Conservation (phyloP, 2,797 vertebrate genomes). For the Poeciliopsis infans region DNA sequence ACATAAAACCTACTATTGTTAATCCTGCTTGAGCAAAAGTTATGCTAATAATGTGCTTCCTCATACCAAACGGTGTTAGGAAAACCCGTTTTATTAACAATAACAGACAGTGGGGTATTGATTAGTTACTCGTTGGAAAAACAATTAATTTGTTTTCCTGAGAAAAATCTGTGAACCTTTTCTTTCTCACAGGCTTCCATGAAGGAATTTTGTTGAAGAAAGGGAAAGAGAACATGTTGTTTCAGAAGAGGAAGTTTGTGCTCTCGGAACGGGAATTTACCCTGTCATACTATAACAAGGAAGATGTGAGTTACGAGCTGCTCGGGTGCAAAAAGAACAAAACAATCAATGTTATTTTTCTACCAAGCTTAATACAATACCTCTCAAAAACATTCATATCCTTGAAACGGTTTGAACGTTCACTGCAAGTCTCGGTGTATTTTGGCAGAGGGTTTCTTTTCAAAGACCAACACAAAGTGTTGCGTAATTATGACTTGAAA, state of each 20-base stretch:
- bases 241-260: conserved; percentile 87
- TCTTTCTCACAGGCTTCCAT: conserved; percentile 77
- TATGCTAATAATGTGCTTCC: conserved; percentile 19
- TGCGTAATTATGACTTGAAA: not conserved
- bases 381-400: not conserved
- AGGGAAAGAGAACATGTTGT: conserved; percentile 85
- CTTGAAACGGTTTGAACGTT: not conserved
- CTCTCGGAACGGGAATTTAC: conserved; percentile 86
- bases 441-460: not conserved
- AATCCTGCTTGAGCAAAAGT: not conserved
- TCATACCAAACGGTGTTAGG: conserved; percentile 25
- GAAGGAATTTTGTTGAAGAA: conserved; percentile 93
- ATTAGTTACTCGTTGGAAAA: not conserved
- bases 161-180: not conserved
- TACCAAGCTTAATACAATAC: not conserved
- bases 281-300: conserved; percentile 89
- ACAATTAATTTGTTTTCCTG: not conserved
- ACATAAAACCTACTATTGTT: not conserved
- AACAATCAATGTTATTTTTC: not conserved
- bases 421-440: not conserved
- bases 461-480: not conserved
- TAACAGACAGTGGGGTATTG: conserved; percentile 24
- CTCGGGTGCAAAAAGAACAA: not conserved
- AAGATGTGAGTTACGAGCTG: conserved; percentile 84
- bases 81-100: conserved; percentile 34